Percentiles rank a stretch among this genome's conserved stretches.
These are phyloP conservation scores for Eledona agricola DNA, from an alignment of 2,888 invertebrate species.

Conservation along the genomic window DNA sequence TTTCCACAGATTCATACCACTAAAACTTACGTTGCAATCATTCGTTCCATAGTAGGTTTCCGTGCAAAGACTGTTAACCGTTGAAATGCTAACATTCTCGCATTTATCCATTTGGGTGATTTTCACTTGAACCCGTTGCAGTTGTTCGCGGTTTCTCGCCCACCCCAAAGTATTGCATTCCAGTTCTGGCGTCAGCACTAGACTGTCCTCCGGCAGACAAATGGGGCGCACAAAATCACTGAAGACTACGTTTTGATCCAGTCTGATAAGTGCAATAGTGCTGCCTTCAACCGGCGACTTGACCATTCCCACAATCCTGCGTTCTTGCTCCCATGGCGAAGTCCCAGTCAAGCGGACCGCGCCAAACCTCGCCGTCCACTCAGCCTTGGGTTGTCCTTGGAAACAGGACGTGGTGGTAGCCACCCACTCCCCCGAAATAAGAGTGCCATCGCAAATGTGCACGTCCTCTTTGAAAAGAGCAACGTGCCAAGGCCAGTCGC, in stretches of 20 bases:
- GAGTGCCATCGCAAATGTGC: constrained; percentile 88
- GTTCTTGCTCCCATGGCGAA: constrained; percentile 88
- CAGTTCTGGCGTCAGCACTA: constrained; percentile 56
- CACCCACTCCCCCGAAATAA: constrained; percentile 84
- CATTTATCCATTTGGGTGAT: constrained; percentile 82
- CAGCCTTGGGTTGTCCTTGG: constrained; percentile 83
- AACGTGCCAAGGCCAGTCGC: constrained; percentile 95
- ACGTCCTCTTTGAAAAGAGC: constrained; percentile 83
- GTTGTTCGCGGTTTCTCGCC: constrained; percentile 83
- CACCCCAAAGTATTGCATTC: constrained; percentile 87
- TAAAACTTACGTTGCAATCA: constrained; percentile 81
- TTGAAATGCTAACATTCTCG: constrained; percentile 85
- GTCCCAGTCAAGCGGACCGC: constrained; percentile 79
- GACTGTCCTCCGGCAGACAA: constrained; percentile 75
- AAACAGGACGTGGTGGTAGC: constrained; percentile 89
- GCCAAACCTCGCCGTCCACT: constrained; percentile 85
- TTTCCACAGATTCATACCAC: too few species aligned
- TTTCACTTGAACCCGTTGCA: constrained; percentile 82
- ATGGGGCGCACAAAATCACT: constrained; percentile 87
- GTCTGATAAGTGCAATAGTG: constrained; percentile 80
- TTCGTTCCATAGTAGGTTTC: constrained; percentile 81
- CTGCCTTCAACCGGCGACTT: constrained; percentile 91
- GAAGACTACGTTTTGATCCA: constrained; percentile 77
- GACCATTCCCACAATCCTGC: constrained; percentile 84
- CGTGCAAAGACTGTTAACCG: constrained; percentile 83